A percentile compares a stretch with the other conserved stretches of the same genome.
Conservation (phyloP, 2,113 vertebrate genomes). For the Anhinga rufa region DNA sequence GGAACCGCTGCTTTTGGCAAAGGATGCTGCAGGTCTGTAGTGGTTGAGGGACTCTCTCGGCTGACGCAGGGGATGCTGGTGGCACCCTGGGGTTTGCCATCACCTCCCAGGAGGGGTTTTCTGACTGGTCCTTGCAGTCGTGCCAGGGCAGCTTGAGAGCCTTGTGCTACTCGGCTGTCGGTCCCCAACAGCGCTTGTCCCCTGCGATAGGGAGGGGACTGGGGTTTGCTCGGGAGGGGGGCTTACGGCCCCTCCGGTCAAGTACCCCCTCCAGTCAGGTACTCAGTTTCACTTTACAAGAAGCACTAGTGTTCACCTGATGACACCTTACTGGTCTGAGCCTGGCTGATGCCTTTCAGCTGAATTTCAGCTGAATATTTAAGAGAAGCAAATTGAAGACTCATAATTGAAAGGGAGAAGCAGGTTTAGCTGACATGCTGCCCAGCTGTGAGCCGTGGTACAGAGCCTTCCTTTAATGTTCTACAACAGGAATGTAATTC, state of each 20-base stretch:
- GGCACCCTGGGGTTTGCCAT: background rate
- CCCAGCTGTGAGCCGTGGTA: background rate
- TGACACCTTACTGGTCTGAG: background rate
- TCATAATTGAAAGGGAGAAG: background rate
- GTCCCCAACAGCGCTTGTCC: background rate
- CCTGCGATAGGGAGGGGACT: rapidly evolving
- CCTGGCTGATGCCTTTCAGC: background rate
- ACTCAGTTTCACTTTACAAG: background rate
- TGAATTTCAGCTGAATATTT: background rate
- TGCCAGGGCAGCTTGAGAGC: background rate
- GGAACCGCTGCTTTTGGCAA: background rate
- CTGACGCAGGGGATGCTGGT: background rate
- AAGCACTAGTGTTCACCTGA: background rate
- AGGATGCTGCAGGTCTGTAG: background rate
- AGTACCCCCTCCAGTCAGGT: background rate
- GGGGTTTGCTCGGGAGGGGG: background rate
- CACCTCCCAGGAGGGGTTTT: background rate
- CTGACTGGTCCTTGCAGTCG: rapidly evolving
- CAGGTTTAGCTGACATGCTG: background rate
- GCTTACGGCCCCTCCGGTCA: background rate
- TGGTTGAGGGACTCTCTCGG: background rate
- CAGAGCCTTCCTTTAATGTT: background rate
- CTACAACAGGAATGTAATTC: background rate
- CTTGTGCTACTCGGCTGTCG: rapidly evolving
- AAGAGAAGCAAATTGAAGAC: background rate